A percentile compares a stretch with the other conserved stretches of the same genome.
These are phyloP conservation scores for Drosophila mercatorum DNA, from an alignment of 2,888 invertebrate species.

Conservation along the genomic window DNA sequence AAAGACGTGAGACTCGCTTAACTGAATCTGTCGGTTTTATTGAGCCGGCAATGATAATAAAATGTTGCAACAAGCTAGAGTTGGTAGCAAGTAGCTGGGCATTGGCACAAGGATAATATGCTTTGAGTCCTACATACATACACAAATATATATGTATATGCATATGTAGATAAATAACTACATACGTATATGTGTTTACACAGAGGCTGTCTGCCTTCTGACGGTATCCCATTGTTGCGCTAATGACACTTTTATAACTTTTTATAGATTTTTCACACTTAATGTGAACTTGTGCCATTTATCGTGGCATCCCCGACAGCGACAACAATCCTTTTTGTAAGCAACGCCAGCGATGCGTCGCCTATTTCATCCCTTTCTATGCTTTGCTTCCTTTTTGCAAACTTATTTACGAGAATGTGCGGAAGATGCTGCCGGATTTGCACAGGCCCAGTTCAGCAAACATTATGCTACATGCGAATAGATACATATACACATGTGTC, in stretches of 20 bases:
- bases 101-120: not conserved
- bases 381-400: constrained; percentile 42
- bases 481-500: constrained; percentile 1
- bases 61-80: constrained; percentile 21
- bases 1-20: not conserved
- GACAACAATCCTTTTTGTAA: constrained; percentile 73
- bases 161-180: not conserved
- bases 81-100: constrained; percentile 24
- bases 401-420: constrained; percentile 74
- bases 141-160: not conserved
- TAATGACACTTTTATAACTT: constrained; percentile 81
- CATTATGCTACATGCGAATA: constrained; percentile 47
- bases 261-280: constrained; percentile 80
- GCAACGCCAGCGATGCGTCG: constrained; percentile 36
- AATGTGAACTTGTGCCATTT: constrained; percentile 76
- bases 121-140: not conserved
- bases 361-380: constrained; percentile 50
- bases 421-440: constrained; percentile 66
- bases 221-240: constrained; percentile 55
- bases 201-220: constrained; percentile 28
- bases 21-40: not conserved
- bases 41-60: not conserved
- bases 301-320: constrained; percentile 51
- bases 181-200: not conserved
- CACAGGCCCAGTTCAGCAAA: constrained; percentile 35